phyloP scores from a whole-genome alignment of 2,113 vertebrate genomes.

The Rafetus swinhoei region DNA sequence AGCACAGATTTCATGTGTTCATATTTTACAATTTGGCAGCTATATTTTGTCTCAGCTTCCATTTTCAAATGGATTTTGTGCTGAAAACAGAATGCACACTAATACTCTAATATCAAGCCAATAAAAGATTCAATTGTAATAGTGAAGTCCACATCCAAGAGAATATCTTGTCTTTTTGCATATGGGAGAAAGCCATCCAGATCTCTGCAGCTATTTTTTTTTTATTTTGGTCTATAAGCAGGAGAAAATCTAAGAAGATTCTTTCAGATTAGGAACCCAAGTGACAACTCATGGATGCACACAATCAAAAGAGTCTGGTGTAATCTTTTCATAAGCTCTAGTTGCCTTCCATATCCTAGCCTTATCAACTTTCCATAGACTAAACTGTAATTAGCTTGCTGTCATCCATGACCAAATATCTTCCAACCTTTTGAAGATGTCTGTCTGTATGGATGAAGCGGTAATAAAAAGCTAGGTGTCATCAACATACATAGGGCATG shows the following conservation, averaged over 20 bases:
- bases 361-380: background rate
- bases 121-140: background rate
- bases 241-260: background rate
- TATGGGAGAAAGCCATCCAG: background rate
- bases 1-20: background rate
- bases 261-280: background rate
- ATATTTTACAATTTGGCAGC: background rate
- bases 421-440: background rate
- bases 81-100: background rate
- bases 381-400: conserved; percentile 28
- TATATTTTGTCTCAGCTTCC: background rate
- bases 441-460: background rate
- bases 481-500: background rate
- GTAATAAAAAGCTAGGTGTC: background rate
- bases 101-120: background rate
- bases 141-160: background rate
- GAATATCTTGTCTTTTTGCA: fast-evolving
- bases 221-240: background rate
- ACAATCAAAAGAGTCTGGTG: background rate
- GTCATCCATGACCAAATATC: background rate
- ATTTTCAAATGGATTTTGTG: background rate
- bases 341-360: background rate
- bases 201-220: background rate
- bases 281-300: background rate
- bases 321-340: background rate